Base-by-base conservation (phyloP, 2,888 invertebrate genomes). In the Archips xylosteana region DNA sequence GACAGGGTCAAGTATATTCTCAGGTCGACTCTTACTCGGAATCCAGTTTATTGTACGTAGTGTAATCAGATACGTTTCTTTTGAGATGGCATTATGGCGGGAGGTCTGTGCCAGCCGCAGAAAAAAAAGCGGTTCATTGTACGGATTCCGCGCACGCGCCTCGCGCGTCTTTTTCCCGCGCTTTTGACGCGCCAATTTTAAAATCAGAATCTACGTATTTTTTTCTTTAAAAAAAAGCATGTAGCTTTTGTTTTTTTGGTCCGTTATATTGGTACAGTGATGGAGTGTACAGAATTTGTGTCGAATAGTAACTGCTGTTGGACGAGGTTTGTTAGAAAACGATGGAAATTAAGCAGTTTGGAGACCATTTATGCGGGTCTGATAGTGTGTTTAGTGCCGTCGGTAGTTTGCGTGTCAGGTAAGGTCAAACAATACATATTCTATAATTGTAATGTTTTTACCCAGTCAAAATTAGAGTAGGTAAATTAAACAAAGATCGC, bases 131-230 rank as follows among this genome's bases (percentile, higher is more conserved):
- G 75, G 81, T 87, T 88, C 90, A 91, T 89, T 89, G 87, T 87
- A 87, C 85, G 85, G 81, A 83, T 80, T 80, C 80, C 84, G 89
- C 90, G 90, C 91, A 89, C 87, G 90, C 87, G 85, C 82, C 79
- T 84, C 88, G 90, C 91, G 90, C 86, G 87, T 84, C 82, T 85
- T 42, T 69, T 69, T 69, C 67, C 85, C 85, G 87, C 87, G 85
- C 84, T 85, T 86, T 84, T 86, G 83, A 66, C 75, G 85, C 87
- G 86, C 85, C 83, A 83, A 80, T 81, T 87, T 82, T 75, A 76
- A 84, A 65, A 32, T 68, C 39, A 57, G 47, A 57, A 66, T 39
- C 47, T 54, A 45, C 32, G 47, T 10, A n/a, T 61, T 60, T 15
- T 61, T 39, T 62, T 66, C 34, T 70, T 39, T 57, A 57, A 42